Evolutionary conservation across 2,888 invertebrate species (phyloP).

Genomic region (Erpobdella octoculata): DNA sequence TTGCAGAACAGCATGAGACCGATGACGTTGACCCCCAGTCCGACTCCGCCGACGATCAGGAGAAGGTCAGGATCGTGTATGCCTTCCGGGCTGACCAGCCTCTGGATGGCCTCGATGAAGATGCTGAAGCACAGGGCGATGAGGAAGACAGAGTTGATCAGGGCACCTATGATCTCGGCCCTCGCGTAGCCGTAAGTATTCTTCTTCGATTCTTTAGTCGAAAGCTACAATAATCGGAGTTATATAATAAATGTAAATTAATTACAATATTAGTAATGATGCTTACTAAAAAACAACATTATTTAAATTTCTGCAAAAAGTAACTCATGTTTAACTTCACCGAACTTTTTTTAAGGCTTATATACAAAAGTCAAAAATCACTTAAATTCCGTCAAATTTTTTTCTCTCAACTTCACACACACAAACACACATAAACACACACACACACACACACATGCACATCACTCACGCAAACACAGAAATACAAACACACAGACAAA

Average conservation of each 20-base stretch:
- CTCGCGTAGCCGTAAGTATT: constrained; percentile 99
- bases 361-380: neutral
- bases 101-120: constrained; percentile 88
- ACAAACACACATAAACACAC: no score
- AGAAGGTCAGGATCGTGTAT: constrained; percentile 57
- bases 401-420: no score
- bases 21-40: constrained; percentile 80
- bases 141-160: constrained; percentile 94
- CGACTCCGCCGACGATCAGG: constrained; percentile 78
- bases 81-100: constrained; percentile 13
- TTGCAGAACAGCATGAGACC: constrained; percentile 75
- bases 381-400: neutral
- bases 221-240: constrained; percentile 41
- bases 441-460: no score
- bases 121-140: constrained; percentile 96
- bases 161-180: constrained; percentile 91
- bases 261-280: no score
- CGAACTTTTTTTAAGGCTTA: no score
- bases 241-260: no score
- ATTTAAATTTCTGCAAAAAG: no score
- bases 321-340: no score
- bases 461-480: no score
- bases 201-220: constrained; percentile 60
- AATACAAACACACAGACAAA: no score
- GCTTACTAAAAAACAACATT: no score